Conservation (phyloP, 2,888 invertebrate genomes). For the Phrixothrix hirtus region DNA sequence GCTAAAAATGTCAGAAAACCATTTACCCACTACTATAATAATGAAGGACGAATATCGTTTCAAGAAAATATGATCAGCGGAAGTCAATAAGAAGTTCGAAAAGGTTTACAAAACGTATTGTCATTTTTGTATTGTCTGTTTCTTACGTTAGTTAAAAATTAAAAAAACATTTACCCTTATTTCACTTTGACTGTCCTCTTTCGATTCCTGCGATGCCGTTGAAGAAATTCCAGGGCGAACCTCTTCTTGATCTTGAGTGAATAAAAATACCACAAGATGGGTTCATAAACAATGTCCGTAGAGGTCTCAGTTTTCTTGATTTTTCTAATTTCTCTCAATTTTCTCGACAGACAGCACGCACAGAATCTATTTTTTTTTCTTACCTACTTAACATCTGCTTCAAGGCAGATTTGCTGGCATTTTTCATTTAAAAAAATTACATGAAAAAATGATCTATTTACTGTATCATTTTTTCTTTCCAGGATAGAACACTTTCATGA, state of each 20-base stretch:
- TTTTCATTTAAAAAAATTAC: background rate
- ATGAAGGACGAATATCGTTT: constrained; percentile 5
- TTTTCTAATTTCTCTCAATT: constrained; percentile 7
- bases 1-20: constrained; percentile 8
- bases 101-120: too few relatives aligned
- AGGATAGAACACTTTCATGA: too few relatives aligned
- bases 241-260: too few relatives aligned
- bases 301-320: constrained; percentile 2
- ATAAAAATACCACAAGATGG: constrained; percentile 6
- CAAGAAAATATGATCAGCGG: constrained; percentile 4
- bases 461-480: too few relatives aligned
- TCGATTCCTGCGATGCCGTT: background rate
- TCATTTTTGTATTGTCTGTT: constrained; percentile 1
- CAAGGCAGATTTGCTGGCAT: constrained; percentile 4
- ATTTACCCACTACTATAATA: constrained; percentile 5
- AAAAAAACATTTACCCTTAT: background rate
- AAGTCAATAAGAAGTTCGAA: too few relatives aligned
- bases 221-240: constrained; percentile 8
- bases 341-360: constrained; percentile 7
- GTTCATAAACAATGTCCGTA: constrained; percentile 4
- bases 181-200: background rate
- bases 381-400: constrained; percentile 6
- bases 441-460: too few relatives aligned
- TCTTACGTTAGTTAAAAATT: background rate
- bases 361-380: constrained; percentile 6